Conservation (phyloP, 1,140 invertebrate species). For the Atta cephalotes region DNA sequence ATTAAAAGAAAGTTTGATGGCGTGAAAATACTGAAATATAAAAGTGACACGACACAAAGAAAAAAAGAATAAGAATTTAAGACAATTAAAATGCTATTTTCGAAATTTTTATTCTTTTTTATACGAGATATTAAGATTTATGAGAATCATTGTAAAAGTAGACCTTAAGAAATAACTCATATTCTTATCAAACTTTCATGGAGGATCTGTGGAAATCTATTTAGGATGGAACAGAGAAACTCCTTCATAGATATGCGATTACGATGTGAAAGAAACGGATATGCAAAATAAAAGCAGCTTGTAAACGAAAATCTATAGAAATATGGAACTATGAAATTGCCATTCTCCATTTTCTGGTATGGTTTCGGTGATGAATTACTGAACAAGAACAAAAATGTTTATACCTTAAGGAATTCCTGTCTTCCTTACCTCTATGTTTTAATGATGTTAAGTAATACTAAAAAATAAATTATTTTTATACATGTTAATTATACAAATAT, state of each 20-base stretch:
- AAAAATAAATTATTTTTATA: neutral
- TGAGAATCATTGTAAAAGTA: neutral
- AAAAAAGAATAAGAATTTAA: neutral
- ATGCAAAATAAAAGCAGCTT: slow-evolving; percentile 15
- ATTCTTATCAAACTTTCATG: slow-evolving; percentile 54
- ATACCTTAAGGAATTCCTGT: neutral
- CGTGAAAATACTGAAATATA: neutral
- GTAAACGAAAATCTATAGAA: slow-evolving; percentile 62
- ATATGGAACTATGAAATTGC: slow-evolving; percentile 34
- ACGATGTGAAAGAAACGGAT: slow-evolving; percentile 30
- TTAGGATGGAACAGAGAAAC: slow-evolving; percentile 46
- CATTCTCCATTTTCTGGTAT: slow-evolving; percentile 23
- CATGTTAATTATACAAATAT: neutral
- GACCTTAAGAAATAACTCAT: slow-evolving; percentile 34
- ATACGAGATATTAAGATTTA: slow-evolving; percentile 8
- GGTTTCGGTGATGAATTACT: neutral
- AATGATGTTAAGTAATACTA: neutral
- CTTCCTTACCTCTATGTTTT: neutral
- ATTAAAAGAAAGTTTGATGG: neutral
- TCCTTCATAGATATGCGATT: slow-evolving; percentile 49
- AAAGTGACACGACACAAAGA: neutral
- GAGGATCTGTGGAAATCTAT: slow-evolving; percentile 51
- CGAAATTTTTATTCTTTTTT: slow-evolving; percentile 24
- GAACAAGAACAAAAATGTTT: slow-evolving; percentile 1
- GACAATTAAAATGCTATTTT: neutral